phyloP scores from a whole-genome alignment of 64 coral and sea anemone species.

The Trachythela sp. region DNA sequence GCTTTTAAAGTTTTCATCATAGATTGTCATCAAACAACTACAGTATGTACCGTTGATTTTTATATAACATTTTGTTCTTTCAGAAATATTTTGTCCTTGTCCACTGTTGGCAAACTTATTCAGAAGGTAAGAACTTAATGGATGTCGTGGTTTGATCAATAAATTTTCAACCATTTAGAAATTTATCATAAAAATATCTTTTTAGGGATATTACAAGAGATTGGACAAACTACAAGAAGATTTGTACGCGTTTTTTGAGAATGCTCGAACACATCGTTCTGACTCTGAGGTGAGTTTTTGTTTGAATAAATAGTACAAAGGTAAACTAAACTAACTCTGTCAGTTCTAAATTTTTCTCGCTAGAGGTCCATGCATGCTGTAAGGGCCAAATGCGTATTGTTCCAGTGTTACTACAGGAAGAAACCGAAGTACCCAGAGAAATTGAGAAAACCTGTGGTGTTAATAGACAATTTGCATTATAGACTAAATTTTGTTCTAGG shows the following conservation, averaged over 20 bases:
- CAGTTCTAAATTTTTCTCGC: background rate
- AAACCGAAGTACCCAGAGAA: too few species aligned
- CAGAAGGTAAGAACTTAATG: constrained; percentile 17
- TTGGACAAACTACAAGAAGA: constrained; percentile 92
- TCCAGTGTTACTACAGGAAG: too few species aligned
- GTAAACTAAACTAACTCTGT: background rate
- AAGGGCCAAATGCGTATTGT: too few species aligned
- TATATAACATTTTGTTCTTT: background rate
- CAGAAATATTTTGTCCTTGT: constrained; percentile 34
- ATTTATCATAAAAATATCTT: background rate
- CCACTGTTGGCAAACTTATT: constrained; percentile 46
- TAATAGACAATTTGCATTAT: too few species aligned
- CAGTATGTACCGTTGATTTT: too few species aligned
- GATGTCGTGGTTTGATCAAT: background rate
- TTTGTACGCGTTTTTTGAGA: constrained; percentile 88
- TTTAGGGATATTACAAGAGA: constrained; percentile 72
- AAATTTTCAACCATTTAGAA: background rate
- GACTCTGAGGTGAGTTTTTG: constrained; percentile 66
- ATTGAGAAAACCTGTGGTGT: too few species aligned
- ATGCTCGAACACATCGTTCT: constrained; percentile 74
- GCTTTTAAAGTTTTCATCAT: too few species aligned
- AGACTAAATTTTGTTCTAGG: too few species aligned
- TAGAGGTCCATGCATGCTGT: too few species aligned
- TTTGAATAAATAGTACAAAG: background rate
- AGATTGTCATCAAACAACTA: too few species aligned